Percentiles rank a stretch among this genome's conserved stretches.
Conservation (phyloP, 2,113 vertebrate species). For the Rhineura floridana region DNA sequence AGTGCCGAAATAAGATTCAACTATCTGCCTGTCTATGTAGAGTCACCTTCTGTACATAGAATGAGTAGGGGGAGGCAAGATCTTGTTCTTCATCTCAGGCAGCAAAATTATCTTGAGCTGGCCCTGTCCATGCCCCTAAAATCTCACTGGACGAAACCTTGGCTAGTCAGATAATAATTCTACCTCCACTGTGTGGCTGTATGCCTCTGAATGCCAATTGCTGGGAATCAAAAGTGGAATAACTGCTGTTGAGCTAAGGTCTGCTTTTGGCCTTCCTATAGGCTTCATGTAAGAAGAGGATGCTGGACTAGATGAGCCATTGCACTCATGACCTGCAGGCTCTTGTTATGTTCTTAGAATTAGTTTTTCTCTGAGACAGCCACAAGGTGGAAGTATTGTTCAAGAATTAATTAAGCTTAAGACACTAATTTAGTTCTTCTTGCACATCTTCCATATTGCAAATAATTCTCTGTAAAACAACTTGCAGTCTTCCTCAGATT, state of each 20-base stretch:
- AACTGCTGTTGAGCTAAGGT: too few relatives aligned
- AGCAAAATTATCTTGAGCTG: not conserved
- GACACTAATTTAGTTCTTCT: not conserved
- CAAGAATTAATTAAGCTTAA: constrained; percentile 45
- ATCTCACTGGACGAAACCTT: not conserved
- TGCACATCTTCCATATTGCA: not conserved
- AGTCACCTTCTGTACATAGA: not conserved
- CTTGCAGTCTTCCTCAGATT: not conserved
- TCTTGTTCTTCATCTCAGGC: not conserved
- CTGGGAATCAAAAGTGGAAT: too few relatives aligned
- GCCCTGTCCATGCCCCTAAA: not conserved
- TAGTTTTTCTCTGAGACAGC: constrained; percentile 49
- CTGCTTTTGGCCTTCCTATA: too few relatives aligned
- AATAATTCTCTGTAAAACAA: not conserved
- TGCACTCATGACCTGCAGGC: too few relatives aligned
- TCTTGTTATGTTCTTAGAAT: too few relatives aligned
- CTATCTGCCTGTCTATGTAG: not conserved
- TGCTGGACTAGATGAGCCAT: too few relatives aligned
- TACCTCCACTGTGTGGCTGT: too few relatives aligned
- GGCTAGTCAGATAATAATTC: not conserved
- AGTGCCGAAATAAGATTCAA: not conserved
- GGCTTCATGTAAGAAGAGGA: too few relatives aligned
- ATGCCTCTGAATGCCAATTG: too few relatives aligned
- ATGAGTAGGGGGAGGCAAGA: too few relatives aligned
- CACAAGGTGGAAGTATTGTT: constrained; percentile 80